Conservation (phyloP, 2,797 vertebrate species). For the Phrynocephalus vlangalii region DNA sequence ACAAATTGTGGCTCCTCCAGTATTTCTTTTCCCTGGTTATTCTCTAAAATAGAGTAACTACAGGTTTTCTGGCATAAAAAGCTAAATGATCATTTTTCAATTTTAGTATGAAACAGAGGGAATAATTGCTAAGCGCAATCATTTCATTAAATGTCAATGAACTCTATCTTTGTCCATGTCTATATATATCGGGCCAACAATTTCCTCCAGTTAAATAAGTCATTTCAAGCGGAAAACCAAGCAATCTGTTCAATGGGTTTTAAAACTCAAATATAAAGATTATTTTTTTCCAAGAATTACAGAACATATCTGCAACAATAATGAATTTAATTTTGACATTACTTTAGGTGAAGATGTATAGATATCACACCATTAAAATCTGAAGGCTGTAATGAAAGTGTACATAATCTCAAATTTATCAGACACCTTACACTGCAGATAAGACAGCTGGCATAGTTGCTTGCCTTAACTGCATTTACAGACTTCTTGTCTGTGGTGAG, state of each 20-base stretch:
- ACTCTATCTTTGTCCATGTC: not conserved
- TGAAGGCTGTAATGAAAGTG: not conserved
- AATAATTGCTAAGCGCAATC: not conserved
- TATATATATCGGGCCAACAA: not conserved
- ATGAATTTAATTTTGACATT: not conserved
- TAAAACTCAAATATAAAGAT: not conserved
- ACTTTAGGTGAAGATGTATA: conserved; percentile 24
- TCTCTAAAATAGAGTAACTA: not conserved
- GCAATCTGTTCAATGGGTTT: not conserved
- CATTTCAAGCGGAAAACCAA: not conserved
- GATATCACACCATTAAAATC: not conserved
- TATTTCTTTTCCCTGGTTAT: not conserved
- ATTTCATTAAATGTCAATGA: not conserved
- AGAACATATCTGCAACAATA: not conserved
- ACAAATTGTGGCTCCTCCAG: not conserved
- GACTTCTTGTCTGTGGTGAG: not conserved
- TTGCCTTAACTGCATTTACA: not conserved
- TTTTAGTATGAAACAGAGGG: not conserved
- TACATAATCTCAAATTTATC: not conserved
- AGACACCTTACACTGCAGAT: not conserved
- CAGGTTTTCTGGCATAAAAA: not conserved
- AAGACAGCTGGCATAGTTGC: not conserved
- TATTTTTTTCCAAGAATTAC: not conserved
- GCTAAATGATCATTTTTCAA: conserved; percentile 4
- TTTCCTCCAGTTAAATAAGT: not conserved